Base-by-base conservation (phyloP, 2,797 vertebrate species). In the Trematocara caparti region DNA sequence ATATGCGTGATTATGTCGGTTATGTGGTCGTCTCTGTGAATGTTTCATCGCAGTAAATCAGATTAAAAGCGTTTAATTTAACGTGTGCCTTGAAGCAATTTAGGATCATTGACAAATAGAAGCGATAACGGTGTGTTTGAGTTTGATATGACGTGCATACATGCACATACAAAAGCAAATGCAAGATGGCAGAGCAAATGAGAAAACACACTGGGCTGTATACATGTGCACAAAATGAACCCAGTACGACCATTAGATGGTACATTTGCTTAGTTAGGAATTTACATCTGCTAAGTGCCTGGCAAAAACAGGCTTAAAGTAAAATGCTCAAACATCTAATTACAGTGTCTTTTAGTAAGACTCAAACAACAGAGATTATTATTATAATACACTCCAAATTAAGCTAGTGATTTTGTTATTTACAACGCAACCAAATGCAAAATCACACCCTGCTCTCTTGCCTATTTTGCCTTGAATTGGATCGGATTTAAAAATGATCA, bases 61-160 rank as follows among this genome's bases (percentile, higher is more conserved):
- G 55, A 59, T 88, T 8, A 13, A 64, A 82, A 79, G 24, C 71
- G 66, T 90, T 83, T 83, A 84, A 66, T 32, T 66, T 57, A 6
- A 81, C 74, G 36, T 80, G 43, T 79, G 55, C 51, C 77, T 69
- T 27, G 1, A n/a, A 84, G 84, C 69, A 73, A 30, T 34, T 49
- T 10, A 17, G 53, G 11, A 53, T 81, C 21, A 43, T n/a, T 76
- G 27, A 78, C 19, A 55, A 55, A 55, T 55, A 55, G 13, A 55
- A 40, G n/a, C 11, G 34, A 64, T 64, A 64, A 64, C 6, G 0
- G n/a, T 40, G 34, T 64, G 59, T 64, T 64, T 64, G 34, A 38
- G 34, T 50, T 30, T 51, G 1, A 34, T 30, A 12, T 10, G 2
- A 47, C 45, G 6, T 51, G 4, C 2, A 38, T 66, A 6, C 27